A percentile compares a stretch with the other conserved stretches of the same genome.
These are phyloP conservation scores for Aurelia coerulea DNA, from an alignment of 30 jellyfish, hydroid and myxozoan genomes.

Conservation along the genomic window DNA sequence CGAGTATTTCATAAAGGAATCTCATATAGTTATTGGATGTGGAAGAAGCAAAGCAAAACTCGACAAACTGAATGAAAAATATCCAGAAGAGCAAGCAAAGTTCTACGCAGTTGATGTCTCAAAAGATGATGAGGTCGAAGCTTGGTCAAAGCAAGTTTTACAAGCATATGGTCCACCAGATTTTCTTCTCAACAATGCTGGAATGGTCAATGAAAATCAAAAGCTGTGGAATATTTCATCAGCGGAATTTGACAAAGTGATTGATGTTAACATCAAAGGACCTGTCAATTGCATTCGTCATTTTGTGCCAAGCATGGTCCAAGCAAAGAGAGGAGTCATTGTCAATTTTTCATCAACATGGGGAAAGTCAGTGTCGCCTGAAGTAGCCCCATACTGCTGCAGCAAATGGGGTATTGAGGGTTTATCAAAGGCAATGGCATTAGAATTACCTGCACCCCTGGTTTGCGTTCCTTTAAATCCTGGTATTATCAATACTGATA, in stretches of 20 bases:
- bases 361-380: constrained; percentile 75
- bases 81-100: neutral
- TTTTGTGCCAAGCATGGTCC: constrained; percentile 77
- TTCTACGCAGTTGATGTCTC: constrained; percentile 68
- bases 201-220: constrained; percentile 26
- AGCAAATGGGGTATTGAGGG: constrained; percentile 92
- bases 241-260: constrained; percentile 67
- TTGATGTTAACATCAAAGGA: constrained; percentile 83
- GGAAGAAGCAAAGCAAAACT: constrained; percentile 63
- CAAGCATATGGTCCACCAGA: constrained; percentile 66
- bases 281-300: constrained; percentile 68
- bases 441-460: constrained; percentile 87
- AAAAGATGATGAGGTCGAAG: constrained; percentile 49
- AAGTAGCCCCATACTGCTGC: constrained; percentile 92
- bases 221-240: constrained; percentile 69
- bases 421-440: constrained; percentile 72
- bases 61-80: constrained; percentile 50
- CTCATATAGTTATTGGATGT: constrained; percentile 84
- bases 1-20: constrained; percentile 32
- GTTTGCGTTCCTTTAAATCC: constrained; percentile 88
- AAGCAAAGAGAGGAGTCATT: constrained; percentile 76
- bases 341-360: constrained; percentile 81
- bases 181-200: constrained; percentile 80
- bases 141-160: constrained; percentile 49
- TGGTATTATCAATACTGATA: constrained; percentile 76